phyloP scores from a whole-genome alignment of 1,140 invertebrate genomes.

The Nasonia longicornis region DNA sequence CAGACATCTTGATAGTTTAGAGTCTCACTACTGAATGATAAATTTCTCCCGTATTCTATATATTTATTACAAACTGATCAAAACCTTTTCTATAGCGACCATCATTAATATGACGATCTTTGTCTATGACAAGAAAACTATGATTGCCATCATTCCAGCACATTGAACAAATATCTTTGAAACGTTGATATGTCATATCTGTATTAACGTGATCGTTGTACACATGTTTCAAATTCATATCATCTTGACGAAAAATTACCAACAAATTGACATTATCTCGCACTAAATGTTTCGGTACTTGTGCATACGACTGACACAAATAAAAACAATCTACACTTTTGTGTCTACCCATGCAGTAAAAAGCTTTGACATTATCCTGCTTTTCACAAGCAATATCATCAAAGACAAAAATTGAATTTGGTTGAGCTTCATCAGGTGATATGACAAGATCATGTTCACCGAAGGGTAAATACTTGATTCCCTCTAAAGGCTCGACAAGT shows the following conservation, averaged over 20 bases:
- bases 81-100: slow-evolving; percentile 25
- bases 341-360: too few relatives aligned
- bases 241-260: slow-evolving; percentile 60
- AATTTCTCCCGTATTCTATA: not conserved
- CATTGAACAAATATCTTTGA: not conserved
- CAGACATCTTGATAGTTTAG: not conserved
- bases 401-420: too few relatives aligned
- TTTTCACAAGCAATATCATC: too few relatives aligned
- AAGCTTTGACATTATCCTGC: too few relatives aligned
- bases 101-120: slow-evolving; percentile 25
- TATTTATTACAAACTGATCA: slow-evolving; percentile 23
- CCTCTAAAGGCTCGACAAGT: too few relatives aligned
- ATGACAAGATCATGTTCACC: too few relatives aligned
- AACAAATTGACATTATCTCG: slow-evolving; percentile 64
- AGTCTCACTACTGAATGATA: not conserved
- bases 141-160: slow-evolving; percentile 44
- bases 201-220: slow-evolving; percentile 62
- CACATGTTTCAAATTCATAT: slow-evolving; percentile 63
- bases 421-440: too few relatives aligned
- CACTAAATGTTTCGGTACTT: slow-evolving; percentile 64
- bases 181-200: slow-evolving; percentile 57
- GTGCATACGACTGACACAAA: slow-evolving; percentile 53
- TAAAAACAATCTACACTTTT: too few relatives aligned
- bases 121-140: slow-evolving; percentile 37
- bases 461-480: too few relatives aligned